Evolutionary conservation across 2,888 invertebrate genomes (phyloP).

Genomic region (Brachynemurus nebulosus): DNA sequence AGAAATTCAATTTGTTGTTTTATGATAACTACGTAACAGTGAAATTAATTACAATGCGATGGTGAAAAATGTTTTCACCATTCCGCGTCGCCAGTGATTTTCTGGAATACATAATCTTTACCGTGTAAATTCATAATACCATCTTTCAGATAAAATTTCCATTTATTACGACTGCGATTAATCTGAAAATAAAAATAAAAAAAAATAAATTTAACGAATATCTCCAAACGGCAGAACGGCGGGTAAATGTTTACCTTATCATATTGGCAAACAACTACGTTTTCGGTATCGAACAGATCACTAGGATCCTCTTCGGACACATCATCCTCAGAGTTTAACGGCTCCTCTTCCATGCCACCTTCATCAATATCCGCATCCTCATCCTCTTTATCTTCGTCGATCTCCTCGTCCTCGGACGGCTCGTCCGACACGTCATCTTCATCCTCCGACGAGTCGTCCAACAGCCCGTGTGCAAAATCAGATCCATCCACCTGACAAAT

Average conservation of each 20-base stretch:
- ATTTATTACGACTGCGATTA: constrained; percentile 93
- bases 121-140: constrained; percentile 99
- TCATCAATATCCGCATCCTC: constrained; percentile 36
- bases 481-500: neutral
- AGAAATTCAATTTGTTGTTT: too few relatives aligned
- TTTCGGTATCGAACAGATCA: constrained; percentile 96
- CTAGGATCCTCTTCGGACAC: constrained; percentile 91
- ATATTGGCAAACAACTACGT: constrained; percentile 99
- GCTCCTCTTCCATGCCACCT: constrained; percentile 51
- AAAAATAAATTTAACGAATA: constrained; percentile 6
- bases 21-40: too few relatives aligned
- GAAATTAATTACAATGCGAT: too few relatives aligned
- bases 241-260: constrained; percentile 59
- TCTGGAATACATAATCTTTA: constrained; percentile 97
- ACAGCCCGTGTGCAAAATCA: constrained; percentile 35
- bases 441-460: constrained; percentile 49
- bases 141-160: constrained; percentile 99
- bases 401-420: constrained; percentile 44
- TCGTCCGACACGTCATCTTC: constrained; percentile 60
- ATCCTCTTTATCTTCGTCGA: constrained; percentile 50
- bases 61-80: too few relatives aligned
- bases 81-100: constrained; percentile 97
- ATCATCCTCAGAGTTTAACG: constrained; percentile 92
- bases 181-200: constrained; percentile 45
- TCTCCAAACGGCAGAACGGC: neutral